Evolutionary conservation across 37 sponge, comb jelly and placozoan species (phyloP), one percentile per base, ranked within the genome.

Genomic region (Diacarnus erythraeanus): DNA sequence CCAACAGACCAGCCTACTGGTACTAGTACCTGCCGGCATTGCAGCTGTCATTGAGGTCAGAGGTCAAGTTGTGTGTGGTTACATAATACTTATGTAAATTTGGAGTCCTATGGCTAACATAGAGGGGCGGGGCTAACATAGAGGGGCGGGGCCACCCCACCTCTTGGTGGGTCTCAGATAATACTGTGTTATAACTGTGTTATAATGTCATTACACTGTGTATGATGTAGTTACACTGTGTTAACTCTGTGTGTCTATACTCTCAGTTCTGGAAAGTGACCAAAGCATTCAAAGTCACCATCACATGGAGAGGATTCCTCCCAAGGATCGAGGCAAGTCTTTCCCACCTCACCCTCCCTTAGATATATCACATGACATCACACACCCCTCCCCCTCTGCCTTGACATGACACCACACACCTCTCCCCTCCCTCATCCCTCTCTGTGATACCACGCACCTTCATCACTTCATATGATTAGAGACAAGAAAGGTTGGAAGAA

Each of bases 1-100:
- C 33, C 83, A 91, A 57, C 76, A 97, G 71, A 91, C 97, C 69
- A 94, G 94, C 42, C 78, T 92, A 33, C 66, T 97, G 29, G 89
- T 97, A 2, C 27, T 86, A 2, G 78, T 90, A 5, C 97, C 97
- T 23, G 82, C 84, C 10, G 97, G 97, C 0, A 83, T 97, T 20
- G 84, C 79, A 17, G 30, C 84, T 18, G 69, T 97, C 64, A 97
- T 97, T 59, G 97, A 97, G 89, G 92, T 94, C 25, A 33, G 42
- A 15, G 54, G 56, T 37, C 15, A 25, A 20, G 51, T 30, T 43
- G 56, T 54, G 56, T 54, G 56, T 54, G 56, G 56, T 17, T 54
- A 54, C 56, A 20, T 17, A 54, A 54, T 54, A 17, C 10, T 54
- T 17, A 54, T 54, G 56, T 54, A 54, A 54, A 20, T 54, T 10